Percentiles rank a stretch among this genome's conserved stretches.
Evolutionary conservation across 1,140 invertebrate genomes (phyloP).

Genomic region (Asbolus verrucosus): DNA sequence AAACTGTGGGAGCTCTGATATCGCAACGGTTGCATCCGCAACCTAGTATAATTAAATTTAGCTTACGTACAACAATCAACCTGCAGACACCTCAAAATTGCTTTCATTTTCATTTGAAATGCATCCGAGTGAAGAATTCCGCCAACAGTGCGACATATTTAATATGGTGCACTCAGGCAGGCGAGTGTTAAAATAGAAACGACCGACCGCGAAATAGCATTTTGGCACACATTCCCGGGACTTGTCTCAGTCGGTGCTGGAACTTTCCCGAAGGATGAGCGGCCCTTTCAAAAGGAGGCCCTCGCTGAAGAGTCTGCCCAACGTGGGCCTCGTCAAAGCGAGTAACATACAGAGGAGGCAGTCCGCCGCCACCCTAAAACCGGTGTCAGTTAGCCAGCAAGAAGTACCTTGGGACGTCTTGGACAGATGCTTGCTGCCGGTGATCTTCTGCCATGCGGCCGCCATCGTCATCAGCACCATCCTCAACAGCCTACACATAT

Average conservation of each 20-base stretch:
- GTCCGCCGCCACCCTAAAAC: constrained; percentile 52
- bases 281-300: constrained; percentile 62
- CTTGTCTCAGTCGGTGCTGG: constrained; percentile 21
- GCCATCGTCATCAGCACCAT: constrained; percentile 78
- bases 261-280: constrained; percentile 57
- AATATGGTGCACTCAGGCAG: constrained; percentile 1
- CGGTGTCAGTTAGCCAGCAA: constrained; percentile 49
- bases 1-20: neutral
- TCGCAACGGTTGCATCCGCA: constrained; percentile 9
- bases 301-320: constrained; percentile 59
- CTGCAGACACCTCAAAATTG: constrained; percentile 2
- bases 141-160: neutral
- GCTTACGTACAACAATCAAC: constrained; percentile 13
- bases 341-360: constrained; percentile 50
- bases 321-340: constrained; percentile 52
- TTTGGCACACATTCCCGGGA: constrained; percentile 36
- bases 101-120: constrained; percentile 3
- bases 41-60: constrained; percentile 29
- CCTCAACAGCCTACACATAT: constrained; percentile 77
- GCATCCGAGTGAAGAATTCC: constrained; percentile 2
- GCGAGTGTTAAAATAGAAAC: constrained; percentile 26
- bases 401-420: constrained; percentile 83
- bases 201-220: constrained; percentile 24
- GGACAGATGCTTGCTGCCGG: constrained; percentile 80
- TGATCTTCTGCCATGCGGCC: constrained; percentile 81